These are phyloP conservation scores for Anarhynchus alexandrinus DNA, from an alignment of 2,113 vertebrate genomes.

Conservation along the genomic window DNA sequence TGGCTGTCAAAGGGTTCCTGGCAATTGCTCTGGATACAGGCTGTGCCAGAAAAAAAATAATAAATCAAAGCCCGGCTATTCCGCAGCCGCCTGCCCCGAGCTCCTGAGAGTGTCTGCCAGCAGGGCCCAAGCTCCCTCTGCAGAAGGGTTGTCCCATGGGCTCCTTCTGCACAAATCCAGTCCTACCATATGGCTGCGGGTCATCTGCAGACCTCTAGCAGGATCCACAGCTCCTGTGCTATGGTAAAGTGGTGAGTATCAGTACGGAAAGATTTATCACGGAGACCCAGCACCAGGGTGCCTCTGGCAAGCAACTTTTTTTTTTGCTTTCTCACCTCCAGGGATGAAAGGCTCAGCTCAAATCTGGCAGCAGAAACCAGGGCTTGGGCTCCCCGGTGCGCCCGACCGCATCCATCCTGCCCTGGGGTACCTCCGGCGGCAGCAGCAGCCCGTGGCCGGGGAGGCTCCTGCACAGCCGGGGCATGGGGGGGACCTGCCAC, in stretches of 20 bases:
- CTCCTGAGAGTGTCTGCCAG: neutral
- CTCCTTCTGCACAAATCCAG: neutral
- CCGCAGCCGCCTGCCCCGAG: neutral
- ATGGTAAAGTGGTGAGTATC: fast-evolving
- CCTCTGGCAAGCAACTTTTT: neutral
- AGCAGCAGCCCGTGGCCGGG: neutral
- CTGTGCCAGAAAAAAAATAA: neutral
- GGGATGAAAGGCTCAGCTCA: neutral
- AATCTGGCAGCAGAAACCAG: neutral
- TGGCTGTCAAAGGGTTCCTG: neutral
- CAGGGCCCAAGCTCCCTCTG: neutral
- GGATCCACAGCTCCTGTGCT: neutral
- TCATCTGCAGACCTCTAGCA: neutral
- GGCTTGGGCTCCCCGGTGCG: neutral
- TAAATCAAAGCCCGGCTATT: neutral
- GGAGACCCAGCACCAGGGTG: neutral
- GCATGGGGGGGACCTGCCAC: neutral
- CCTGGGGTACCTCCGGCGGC: fast-evolving
- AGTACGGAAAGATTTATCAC: neutral
- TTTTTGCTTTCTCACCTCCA: neutral
- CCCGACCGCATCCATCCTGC: neutral
- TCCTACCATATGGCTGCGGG: fast-evolving
- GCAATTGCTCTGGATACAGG: neutral
- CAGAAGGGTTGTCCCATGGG: neutral
- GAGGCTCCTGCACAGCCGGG: neutral